A percentile compares a stretch with the other conserved stretches of the same genome.
Conservation (phyloP, 2,113 vertebrate genomes). For the Theristicus caerulescens region DNA sequence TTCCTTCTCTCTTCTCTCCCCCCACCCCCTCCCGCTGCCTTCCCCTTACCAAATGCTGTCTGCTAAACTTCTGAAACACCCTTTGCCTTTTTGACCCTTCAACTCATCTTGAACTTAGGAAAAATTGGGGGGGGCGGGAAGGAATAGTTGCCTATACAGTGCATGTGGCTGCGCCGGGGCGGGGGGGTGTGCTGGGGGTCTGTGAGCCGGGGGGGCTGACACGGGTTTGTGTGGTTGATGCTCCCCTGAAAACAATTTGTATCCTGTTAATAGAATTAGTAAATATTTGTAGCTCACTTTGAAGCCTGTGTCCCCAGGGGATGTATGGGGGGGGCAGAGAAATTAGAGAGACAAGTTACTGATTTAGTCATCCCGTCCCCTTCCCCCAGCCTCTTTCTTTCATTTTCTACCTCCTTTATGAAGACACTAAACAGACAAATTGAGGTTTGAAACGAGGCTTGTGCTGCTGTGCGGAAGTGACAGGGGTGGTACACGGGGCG, state of each 20-base stretch:
- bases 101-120: constrained; percentile 85
- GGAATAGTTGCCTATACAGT: constrained; percentile 32
- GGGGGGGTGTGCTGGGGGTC: neutral
- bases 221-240: constrained; percentile 13
- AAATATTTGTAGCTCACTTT: constrained; percentile 80
- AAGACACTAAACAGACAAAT: constrained; percentile 79
- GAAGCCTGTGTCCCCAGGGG: constrained; percentile 66
- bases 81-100: constrained; percentile 87
- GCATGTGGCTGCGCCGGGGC: neutral
- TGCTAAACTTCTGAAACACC: constrained; percentile 85
- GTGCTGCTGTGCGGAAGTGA: constrained; percentile 64
- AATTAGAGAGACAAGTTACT: constrained; percentile 69
- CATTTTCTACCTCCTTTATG: constrained; percentile 58
- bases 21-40: constrained; percentile 38
- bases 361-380: constrained; percentile 44
- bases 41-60: constrained; percentile 75
- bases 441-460: constrained; percentile 58
- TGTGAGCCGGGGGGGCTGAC: neutral
- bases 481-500: neutral
- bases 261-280: constrained; percentile 81
- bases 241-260: constrained; percentile 72
- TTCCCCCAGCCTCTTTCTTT: constrained; percentile 46
- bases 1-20: constrained; percentile 37
- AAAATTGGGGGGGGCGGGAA: constrained; percentile 72
- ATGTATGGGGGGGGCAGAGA: neutral